Evolutionary conservation across 2,888 invertebrate genomes (phyloP), one percentile per base, ranked within the genome.

Genomic region (Brachyptera putata): DNA sequence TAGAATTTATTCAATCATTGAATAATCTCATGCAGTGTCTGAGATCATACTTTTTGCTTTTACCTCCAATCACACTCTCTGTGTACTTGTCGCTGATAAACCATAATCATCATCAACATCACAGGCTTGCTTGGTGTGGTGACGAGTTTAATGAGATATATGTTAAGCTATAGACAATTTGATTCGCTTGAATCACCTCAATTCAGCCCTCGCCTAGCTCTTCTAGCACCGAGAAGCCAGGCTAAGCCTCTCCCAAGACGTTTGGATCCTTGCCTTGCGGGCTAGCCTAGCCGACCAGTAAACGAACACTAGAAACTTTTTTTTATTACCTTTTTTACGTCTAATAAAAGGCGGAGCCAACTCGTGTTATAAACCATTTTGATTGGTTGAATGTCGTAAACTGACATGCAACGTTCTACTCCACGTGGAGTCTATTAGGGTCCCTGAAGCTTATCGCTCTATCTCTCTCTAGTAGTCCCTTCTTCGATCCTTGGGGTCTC

Each of bases 211-310:
- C 36, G n/a, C 49, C 25, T 25, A n/a, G n/a, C 49, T 26, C n/a
- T n/a, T n/a, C 25, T 3, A 53, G 53, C 53, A 36, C 36, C 36
- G 22, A 9, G 46, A 34, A 53, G 53, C 18, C 53, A 16, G 21
- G 9, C 24, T 36, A 21, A 36, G 16, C 36, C 34, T 53, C 53
- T 36, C 53, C 53, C 53, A 53, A 53, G 53, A 53, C 53, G 36
- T 53, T 46, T 34, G 30, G 36, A 56, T 55, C 34, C 56, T 43
- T 61, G 60, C 56, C 63, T 61, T 63, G 63, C 63, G 61, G 63
- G 61, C 57, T 60, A 58, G 63, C 58, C 61, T 63, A 63, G 50
- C 63, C 55, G 58, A 58, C 63, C 58, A 63, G 61, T 61, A 63
- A 63, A 61, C 60, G 63, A 63, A 61, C 56, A 61, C 56, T 49